Evolutionary conservation across 2,797 vertebrate genomes (phyloP), one percentile per base, ranked within the genome.

Genomic region (Phoxinus dragarum): DNA sequence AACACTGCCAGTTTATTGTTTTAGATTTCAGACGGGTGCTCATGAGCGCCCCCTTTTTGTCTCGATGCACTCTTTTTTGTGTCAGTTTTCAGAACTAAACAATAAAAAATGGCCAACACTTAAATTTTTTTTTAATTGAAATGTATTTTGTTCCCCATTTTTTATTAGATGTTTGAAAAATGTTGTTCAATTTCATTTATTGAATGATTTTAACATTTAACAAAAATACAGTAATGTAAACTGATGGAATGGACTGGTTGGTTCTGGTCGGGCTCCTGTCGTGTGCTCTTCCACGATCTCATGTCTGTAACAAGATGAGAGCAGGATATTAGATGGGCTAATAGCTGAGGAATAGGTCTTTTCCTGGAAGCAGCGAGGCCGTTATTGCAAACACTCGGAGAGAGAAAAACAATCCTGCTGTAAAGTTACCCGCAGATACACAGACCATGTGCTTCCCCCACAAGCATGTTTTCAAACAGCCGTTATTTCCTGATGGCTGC

Each of bases 311-410:
- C 21, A 14, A 59, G 40, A 82, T 47, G 54, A 47, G 54, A 49
- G 54, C 54, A 64, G 56, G 69, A 64, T 64, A 61, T 82, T 66
- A 64, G 71, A 82, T 16, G 40, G 38, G 14, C 54, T 72, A 59
- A 86, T 85, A 87, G 91, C 89, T 44, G 79, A 89, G 89, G 89
- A 90, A 89, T 82, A 82, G 88, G 85, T 90, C 87, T 87, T 90
- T 82, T 89, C 82, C 81, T 88, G 82, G 86, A 86, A 81, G 73
- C 77, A 3, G 73, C 69, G 84, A 80, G 85, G 31, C 72, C 21
- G 27, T 85, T n/a, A 56, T 7, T 64, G 34, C 74, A 75, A 31
- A 68, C 5, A 67, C 66, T 68, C 69, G 0, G 17, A 14, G 78
- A 52, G 80, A 61, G 69, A 73, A 82, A 82, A 54, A 44, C 54